Evolutionary conservation across 1,140 invertebrate species (phyloP), one percentile per base, ranked within the genome.

Genomic region (Bombyx mori): DNA sequence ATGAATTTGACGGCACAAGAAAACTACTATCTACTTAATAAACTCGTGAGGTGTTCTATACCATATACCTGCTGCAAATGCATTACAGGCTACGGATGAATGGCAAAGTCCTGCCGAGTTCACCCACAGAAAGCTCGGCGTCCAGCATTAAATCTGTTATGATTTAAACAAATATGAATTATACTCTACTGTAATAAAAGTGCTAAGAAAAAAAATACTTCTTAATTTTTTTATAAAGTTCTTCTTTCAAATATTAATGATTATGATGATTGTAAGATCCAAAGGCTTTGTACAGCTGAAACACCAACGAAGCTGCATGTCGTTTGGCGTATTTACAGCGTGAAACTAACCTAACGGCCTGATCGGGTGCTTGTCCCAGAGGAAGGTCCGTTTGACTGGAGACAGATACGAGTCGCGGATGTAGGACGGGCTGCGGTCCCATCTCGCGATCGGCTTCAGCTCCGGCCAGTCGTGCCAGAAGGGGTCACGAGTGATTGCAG

Each of bases 341-440:
- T 58, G 61, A 60, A 70, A 87, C 83, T 88, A 84, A 89, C 88
- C 95, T 86, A 95, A 94, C 80, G 95, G 94, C 89, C 95, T 93
- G 83, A 95, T 91, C 75, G 95, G 95, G 86, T 96, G 94, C 88
- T 93, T 92, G 79, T 93, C 93, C 95, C 95, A 96, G 68, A 96
- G 90, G 89, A 94, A 96, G 86, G 92, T 93, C 86, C 94, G 93
- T 90, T 95, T 96, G 76, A 96, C 91, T 53, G 95, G 95, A 68
- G 94, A 96, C 75, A 96, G 91, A 89, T 94, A 96, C 71, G 94
- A 95, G 89, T 95, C 93, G 60, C 94, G 90, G 70, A 95, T 89
- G 88, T 93, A 94, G 74, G 93, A 96, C 57, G 94, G 94, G 68
- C 91, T 92, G 73, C 86, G 88, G 73, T 89, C 89, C 88, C 89